Percentiles rank a stretch among this genome's conserved stretches.
These are phyloP conservation scores for Tupaia tana DNA, from an alignment of 2,113 vertebrate species.

Conservation along the genomic window DNA sequence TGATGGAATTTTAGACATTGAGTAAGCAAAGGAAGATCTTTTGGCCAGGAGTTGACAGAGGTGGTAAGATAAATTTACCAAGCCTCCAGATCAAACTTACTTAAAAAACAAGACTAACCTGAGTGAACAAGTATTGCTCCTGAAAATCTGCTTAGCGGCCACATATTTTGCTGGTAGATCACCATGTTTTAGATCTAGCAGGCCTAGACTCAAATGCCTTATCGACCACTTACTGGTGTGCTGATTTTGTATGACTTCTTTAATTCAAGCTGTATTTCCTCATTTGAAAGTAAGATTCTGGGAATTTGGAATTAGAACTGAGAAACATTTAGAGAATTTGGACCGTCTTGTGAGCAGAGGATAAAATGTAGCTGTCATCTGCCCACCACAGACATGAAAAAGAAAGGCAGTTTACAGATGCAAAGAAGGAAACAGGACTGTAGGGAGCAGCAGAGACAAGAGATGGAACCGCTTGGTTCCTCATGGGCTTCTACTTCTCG, in stretches of 20 bases:
- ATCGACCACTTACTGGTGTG: background rate
- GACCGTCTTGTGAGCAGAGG: constrained; percentile 5
- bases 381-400: background rate
- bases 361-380: background rate
- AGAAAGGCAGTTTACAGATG: background rate
- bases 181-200: background rate
- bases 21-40: background rate
- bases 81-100: background rate
- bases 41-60: background rate
- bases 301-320: constrained; percentile 30
- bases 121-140: background rate
- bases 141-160: background rate
- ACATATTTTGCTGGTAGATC: background rate
- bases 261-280: background rate
- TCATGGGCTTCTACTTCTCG: background rate
- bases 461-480: background rate
- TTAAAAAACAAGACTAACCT: background rate
- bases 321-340: background rate
- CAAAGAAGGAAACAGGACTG: background rate
- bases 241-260: background rate
- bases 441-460: background rate
- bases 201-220: background rate
- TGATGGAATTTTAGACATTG: background rate
- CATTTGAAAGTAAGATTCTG: background rate
- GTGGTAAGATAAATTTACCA: background rate